Evolutionary conservation across 2,797 vertebrate species (phyloP).

Genomic region (Oreochromis mossambicus): DNA sequence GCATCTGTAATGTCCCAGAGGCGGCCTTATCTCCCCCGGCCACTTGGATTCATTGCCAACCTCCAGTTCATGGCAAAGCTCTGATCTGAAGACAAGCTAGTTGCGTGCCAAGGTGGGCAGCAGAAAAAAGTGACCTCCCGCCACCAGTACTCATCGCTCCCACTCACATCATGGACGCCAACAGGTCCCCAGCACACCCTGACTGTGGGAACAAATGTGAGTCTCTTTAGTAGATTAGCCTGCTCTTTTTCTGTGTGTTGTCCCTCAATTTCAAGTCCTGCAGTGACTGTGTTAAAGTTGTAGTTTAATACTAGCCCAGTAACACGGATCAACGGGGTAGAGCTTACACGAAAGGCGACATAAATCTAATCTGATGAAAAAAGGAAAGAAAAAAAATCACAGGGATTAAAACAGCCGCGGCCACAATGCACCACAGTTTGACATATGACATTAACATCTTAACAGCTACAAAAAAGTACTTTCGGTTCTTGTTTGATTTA

Average conservation of each 20-base stretch:
- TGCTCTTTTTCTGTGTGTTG: conserved; percentile 8
- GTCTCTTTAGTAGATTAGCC: conserved; percentile 37
- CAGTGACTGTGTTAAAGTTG: not conserved
- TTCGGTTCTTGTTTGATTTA: rapidly evolving
- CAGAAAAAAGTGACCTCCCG: conserved; percentile 62
- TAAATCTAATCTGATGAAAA: not conserved
- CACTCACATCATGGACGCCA: conserved; percentile 34
- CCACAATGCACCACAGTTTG: not conserved
- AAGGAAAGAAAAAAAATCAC: not conserved
- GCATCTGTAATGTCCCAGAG: conserved; percentile 73
- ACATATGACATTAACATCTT: not conserved
- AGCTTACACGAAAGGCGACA: not conserved
- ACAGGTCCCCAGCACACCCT: conserved; percentile 24
- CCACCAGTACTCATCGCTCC: conserved; percentile 49
- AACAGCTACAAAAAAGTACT: not conserved
- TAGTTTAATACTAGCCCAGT: not conserved
- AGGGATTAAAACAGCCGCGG: not conserved
- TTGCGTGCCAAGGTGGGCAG: conserved; percentile 72
- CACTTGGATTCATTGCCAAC: conserved; percentile 73
- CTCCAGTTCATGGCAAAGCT: conserved; percentile 71
- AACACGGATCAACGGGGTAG: not conserved
- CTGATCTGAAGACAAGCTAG: conserved; percentile 77
- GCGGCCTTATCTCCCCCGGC: conserved; percentile 74
- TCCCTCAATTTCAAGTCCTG: conserved; percentile 17
- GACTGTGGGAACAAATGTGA: conserved; percentile 42